phyloP scores from a whole-genome alignment of 2,797 vertebrate genomes.

The Pipistrellus pipistrellus region DNA sequence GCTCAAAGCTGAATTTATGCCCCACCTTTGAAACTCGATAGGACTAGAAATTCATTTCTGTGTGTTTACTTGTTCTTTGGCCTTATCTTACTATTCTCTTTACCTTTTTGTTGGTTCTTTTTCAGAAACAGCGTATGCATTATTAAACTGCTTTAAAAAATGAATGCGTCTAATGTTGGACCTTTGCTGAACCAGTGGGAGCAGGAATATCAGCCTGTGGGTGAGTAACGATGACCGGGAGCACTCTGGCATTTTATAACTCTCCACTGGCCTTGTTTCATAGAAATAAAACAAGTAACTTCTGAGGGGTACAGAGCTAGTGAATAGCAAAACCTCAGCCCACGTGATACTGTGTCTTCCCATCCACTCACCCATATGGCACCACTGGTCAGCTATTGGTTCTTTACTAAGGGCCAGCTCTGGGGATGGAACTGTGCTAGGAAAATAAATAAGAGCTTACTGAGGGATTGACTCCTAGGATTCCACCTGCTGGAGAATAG shows the following conservation, averaged over 20 bases:
- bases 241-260: neutral
- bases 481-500: neutral
- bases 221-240: neutral
- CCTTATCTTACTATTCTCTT: neutral
- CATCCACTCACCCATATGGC: neutral
- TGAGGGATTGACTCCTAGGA: neutral
- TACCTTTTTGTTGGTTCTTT: neutral
- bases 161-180: neutral
- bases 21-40: neutral
- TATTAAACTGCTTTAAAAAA: neutral
- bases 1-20: slow-evolving; percentile 11
- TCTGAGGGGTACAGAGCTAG: neutral
- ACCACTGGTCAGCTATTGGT: neutral
- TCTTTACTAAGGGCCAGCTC: neutral
- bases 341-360: neutral
- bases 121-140: neutral
- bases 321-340: neutral
- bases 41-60: neutral
- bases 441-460: neutral
- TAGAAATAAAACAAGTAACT: neutral
- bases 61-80: neutral
- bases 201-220: neutral
- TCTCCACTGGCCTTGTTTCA: neutral
- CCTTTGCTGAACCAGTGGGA: neutral
- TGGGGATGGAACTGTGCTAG: neutral